These are phyloP conservation scores for Athetis lepigone DNA, from an alignment of 2,888 invertebrate genomes.

Conservation along the genomic window DNA sequence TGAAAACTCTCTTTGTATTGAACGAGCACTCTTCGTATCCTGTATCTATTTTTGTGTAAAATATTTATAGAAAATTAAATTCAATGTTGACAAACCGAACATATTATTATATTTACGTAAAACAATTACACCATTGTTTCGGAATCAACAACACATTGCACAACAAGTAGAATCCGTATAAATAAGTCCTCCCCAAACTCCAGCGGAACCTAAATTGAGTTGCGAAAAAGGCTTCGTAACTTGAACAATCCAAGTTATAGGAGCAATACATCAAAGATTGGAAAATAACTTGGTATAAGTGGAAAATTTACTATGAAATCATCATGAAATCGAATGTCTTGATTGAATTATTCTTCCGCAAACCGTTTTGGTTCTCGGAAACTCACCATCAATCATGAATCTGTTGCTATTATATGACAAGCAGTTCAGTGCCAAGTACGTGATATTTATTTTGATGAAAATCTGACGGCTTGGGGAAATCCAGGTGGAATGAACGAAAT, in stretches of 20 bases:
- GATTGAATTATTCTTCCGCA: slow-evolving; percentile 59
- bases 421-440: slow-evolving; percentile 52
- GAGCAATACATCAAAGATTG: slow-evolving; percentile 52
- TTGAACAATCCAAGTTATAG: slow-evolving; percentile 53
- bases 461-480: slow-evolving; percentile 38
- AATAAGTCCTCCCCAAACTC: slow-evolving; percentile 35
- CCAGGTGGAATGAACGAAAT: slow-evolving; percentile 34
- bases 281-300: slow-evolving; percentile 54
- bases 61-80: slow-evolving; percentile 2
- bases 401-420: slow-evolving; percentile 56
- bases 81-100: neutral
- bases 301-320: slow-evolving; percentile 61
- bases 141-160: neutral
- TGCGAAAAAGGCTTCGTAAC: slow-evolving; percentile 40
- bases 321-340: slow-evolving; percentile 59
- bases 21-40: slow-evolving; percentile 13
- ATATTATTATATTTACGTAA: neutral
- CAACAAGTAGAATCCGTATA: slow-evolving; percentile 35
- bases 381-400: slow-evolving; percentile 52
- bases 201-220: slow-evolving; percentile 36
- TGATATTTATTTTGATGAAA: slow-evolving; percentile 56
- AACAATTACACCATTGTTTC: slow-evolving; percentile 1
- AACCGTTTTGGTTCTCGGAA: slow-evolving; percentile 50
- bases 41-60: slow-evolving; percentile 14
- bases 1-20: slow-evolving; percentile 63